A percentile compares a stretch with the other conserved stretches of the same genome.
These are phyloP conservation scores for Drosophila sordidula DNA, from an alignment of 2,888 invertebrate genomes.

Conservation along the genomic window DNA sequence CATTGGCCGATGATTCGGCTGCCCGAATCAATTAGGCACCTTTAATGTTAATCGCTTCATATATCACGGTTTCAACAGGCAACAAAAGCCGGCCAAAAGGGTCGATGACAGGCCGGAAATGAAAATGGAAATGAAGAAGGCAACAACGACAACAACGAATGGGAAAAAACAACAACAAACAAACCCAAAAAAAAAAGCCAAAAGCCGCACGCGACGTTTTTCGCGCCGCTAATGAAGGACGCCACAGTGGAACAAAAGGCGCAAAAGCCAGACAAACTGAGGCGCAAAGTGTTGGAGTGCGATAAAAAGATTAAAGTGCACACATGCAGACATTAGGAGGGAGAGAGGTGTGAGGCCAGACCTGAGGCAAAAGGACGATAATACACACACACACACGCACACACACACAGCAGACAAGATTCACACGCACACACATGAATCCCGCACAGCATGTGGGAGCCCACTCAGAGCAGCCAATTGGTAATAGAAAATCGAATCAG, in stretches of 20 bases:
- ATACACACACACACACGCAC: conserved; percentile 37
- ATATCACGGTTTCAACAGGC: conserved; percentile 58
- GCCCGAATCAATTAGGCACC: conserved; percentile 73
- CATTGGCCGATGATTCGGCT: conserved; percentile 17
- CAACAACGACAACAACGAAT: not conserved
- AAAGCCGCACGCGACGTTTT: conserved; percentile 72
- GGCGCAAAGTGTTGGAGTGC: conserved; percentile 73
- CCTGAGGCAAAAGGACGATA: conserved; percentile 41
- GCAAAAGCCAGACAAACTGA: conserved; percentile 60
- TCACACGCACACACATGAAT: conserved; percentile 1
- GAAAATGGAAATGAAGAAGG: conserved; percentile 29
- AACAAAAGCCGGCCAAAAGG: conserved; percentile 44
- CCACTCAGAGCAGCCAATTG: conserved; percentile 59
- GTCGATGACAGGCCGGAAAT: conserved; percentile 67
- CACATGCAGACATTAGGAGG: conserved; percentile 37
- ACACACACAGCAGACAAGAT: conserved; percentile 2
- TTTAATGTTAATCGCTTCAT: conserved; percentile 77
- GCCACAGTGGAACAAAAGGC: conserved; percentile 59
- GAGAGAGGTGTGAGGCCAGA: not conserved
- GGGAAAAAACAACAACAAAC: not conserved
- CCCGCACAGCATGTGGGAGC: conserved; percentile 20
- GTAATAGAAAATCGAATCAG: conserved; percentile 80
- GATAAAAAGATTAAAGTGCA: conserved; percentile 79
- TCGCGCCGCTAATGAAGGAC: conserved; percentile 68
- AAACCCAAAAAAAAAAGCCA: conserved; percentile 26